A percentile compares a stretch with the other conserved stretches of the same genome.
Conservation (phyloP, 2,113 vertebrate species). For the Mola mola region DNA sequence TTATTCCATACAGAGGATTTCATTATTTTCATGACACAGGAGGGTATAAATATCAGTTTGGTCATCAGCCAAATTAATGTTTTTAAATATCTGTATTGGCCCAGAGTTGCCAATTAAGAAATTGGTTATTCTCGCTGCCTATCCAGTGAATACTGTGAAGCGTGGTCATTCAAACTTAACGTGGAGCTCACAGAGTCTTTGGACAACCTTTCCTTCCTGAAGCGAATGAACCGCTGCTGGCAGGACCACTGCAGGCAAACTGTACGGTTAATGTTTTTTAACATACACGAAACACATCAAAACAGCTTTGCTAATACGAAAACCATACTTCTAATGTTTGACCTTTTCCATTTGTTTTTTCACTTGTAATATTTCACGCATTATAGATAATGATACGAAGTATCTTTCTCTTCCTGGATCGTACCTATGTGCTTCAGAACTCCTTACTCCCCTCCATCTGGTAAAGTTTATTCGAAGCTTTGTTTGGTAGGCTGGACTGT, state of each 20-base stretch:
- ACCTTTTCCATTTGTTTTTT: neutral
- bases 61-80: too few relatives aligned
- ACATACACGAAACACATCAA: neutral
- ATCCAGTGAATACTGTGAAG: neutral
- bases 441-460: constrained; percentile 99
- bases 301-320: neutral
- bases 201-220: constrained; percentile 98
- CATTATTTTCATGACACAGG: too few relatives aligned
- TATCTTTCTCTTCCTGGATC: constrained; percentile 99
- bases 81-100: too few relatives aligned
- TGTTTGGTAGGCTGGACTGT: too few relatives aligned
- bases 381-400: constrained; percentile 98
- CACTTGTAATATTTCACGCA: too few relatives aligned
- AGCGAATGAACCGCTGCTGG: constrained; percentile 99
- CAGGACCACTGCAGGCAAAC: constrained; percentile 99
- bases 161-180: constrained; percentile 78
- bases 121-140: neutral
- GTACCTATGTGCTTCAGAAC: constrained; percentile 98
- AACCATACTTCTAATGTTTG: too few relatives aligned
- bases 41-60: too few relatives aligned
- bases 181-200: constrained; percentile 88
- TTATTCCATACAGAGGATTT: too few relatives aligned
- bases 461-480: too few relatives aligned
- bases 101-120: too few relatives aligned
- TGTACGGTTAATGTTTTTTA: constrained; percentile 74